Percentiles rank a stretch among this genome's conserved stretches.
phyloP scores from a whole-genome alignment of 2,888 invertebrate species.

The Volucella inflata region DNA sequence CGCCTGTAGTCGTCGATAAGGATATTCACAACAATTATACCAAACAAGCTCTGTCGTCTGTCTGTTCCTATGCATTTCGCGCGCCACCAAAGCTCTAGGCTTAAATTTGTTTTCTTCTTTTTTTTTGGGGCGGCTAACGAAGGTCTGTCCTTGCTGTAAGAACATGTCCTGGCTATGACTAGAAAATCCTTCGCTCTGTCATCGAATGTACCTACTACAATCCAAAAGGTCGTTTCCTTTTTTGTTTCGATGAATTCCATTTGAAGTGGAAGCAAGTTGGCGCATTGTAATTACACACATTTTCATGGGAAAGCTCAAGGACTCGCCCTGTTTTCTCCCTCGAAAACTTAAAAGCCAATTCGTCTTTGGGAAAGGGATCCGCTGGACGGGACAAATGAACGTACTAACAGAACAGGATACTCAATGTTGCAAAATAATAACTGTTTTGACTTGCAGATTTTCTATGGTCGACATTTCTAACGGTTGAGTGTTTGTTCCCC shows the following conservation, averaged over 20 bases:
- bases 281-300: conserved; percentile 56
- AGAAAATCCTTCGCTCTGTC: background rate
- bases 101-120: conserved; percentile 6
- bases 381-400: background rate
- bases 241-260: conserved; percentile 35
- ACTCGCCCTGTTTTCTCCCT: background rate
- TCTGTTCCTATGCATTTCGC: background rate
- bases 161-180: background rate
- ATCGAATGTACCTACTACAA: background rate
- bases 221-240: conserved; percentile 10
- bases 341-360: background rate
- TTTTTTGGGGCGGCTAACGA: background rate
- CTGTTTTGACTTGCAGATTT: conserved; percentile 72
- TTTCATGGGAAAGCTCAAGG: conserved; percentile 15
- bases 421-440: conserved; percentile 54
- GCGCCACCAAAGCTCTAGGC: too few relatives aligned
- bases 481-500: conserved; percentile 37
- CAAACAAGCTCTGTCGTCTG: conserved; percentile 6
- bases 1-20: conserved; percentile 49
- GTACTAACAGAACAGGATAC: conserved; percentile 21
- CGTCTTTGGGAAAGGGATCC: conserved; percentile 3
- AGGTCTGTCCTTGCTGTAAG: background rate
- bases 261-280: conserved; percentile 44
- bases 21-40: conserved; percentile 47
- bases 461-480: conserved; percentile 43